Evolutionary conservation across 2,888 invertebrate genomes (phyloP).

Genomic region (Stenchaetothrips biformis): DNA sequence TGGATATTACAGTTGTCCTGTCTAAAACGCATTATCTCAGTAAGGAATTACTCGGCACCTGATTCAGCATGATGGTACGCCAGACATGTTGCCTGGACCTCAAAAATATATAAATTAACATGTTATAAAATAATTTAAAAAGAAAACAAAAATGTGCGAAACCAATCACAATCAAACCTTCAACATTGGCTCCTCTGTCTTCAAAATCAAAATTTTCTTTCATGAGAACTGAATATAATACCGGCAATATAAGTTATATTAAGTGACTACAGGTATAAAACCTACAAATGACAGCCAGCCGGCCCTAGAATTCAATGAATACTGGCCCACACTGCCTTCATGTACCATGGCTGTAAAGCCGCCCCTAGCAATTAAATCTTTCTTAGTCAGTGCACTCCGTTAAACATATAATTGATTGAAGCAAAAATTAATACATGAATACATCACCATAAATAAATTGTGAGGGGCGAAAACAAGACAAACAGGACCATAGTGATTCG

Average conservation of each 20-base stretch:
- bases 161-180: background rate
- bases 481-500: background rate
- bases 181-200: slow-evolving; percentile 23
- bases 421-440: background rate
- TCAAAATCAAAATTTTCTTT: slow-evolving; percentile 17
- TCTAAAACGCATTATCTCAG: slow-evolving; percentile 17
- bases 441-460: slow-evolving; percentile 9
- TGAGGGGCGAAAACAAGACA: slow-evolving; percentile 5
- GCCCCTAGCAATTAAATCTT: background rate
- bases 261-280: slow-evolving; percentile 16
- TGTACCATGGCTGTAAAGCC: background rate
- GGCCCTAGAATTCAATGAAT: background rate
- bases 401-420: background rate
- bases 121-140: slow-evolving; percentile 25
- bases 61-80: slow-evolving; percentile 8
- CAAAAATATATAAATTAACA: slow-evolving; percentile 21
- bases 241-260: background rate
- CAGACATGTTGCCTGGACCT: background rate
- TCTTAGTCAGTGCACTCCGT: slow-evolving; percentile 3
- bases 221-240: background rate
- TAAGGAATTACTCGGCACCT: slow-evolving; percentile 8
- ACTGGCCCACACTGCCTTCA: slow-evolving; percentile 14
- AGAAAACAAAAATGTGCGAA: slow-evolving; percentile 5
- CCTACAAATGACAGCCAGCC: background rate
- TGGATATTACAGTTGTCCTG: background rate